Evolutionary conservation across 2,888 invertebrate genomes (phyloP).

Genomic region (Phragmatobia fuliginosa): DNA sequence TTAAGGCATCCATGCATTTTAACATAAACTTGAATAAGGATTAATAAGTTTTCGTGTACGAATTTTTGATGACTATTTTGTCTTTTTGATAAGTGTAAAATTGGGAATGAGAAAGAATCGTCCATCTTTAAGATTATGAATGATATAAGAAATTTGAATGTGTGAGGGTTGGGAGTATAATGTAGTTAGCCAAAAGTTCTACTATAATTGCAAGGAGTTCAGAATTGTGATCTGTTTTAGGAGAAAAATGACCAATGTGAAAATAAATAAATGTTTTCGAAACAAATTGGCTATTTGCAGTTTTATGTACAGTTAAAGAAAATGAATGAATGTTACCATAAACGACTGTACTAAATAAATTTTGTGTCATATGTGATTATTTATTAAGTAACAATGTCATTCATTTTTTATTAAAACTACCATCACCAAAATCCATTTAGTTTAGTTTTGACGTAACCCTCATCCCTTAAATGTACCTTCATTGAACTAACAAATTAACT

Average conservation of each 20-base stretch:
- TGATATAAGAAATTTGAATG: constrained; percentile 55
- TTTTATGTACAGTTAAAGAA: constrained; percentile 57
- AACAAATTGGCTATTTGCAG: constrained; percentile 65
- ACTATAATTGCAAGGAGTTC: constrained; percentile 60
- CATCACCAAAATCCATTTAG: constrained; percentile 44
- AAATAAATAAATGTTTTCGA: constrained; percentile 83
- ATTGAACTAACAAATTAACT: constrained; percentile 52
- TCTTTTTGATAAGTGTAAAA: constrained; percentile 67
- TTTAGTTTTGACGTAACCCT: constrained; percentile 49
- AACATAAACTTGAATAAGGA: constrained; percentile 65
- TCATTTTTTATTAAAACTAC: constrained; percentile 50
- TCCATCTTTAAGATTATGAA: constrained; percentile 64
- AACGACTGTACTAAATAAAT: background rate
- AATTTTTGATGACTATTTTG: constrained; percentile 82
- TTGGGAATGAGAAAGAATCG: constrained; percentile 65
- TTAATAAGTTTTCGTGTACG: constrained; percentile 75
- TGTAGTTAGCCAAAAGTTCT: constrained; percentile 66
- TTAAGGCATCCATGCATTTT: constrained; percentile 60
- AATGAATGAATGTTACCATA: constrained; percentile 55
- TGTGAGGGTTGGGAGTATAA: constrained; percentile 52
- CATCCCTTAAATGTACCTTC: constrained; percentile 44
- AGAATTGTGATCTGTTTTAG: constrained; percentile 77
- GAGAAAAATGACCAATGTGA: constrained; percentile 81
- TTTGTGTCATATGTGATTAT: constrained; percentile 14
- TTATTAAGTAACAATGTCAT: constrained; percentile 46